Percentiles rank a stretch among this genome's conserved stretches.
These are phyloP conservation scores for Tetragonisca angustula DNA, from an alignment of 2,888 invertebrate species.

Conservation along the genomic window DNA sequence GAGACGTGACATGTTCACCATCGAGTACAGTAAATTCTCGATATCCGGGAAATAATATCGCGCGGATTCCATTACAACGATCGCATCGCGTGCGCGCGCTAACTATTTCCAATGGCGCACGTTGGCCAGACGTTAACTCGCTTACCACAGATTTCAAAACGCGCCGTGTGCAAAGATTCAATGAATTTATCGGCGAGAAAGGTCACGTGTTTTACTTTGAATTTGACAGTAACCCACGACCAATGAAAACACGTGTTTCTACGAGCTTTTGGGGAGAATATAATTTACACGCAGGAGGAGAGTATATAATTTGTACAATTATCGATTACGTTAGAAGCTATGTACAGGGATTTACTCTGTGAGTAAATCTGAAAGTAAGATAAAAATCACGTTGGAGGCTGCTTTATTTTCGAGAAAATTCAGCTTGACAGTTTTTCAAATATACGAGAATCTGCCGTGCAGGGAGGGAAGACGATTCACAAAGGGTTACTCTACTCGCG, in stretches of 20 bases:
- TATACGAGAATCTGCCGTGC: too few relatives aligned
- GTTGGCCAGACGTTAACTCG: slow-evolving; percentile 18
- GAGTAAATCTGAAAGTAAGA: too few relatives aligned
- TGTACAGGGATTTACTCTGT: too few relatives aligned
- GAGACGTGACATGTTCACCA: slow-evolving; percentile 26
- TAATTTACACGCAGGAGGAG: background rate
- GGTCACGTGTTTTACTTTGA: background rate
- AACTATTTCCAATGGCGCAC: slow-evolving; percentile 11
- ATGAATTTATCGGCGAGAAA: background rate
- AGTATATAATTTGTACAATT: background rate
- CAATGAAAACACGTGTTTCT: too few relatives aligned
- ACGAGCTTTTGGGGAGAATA: background rate
- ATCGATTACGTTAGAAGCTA: too few relatives aligned
- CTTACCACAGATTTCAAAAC: slow-evolving; percentile 8
- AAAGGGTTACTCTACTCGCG: too few relatives aligned
- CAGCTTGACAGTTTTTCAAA: background rate
- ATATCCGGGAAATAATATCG: slow-evolving; percentile 40
- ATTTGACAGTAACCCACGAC: background rate
- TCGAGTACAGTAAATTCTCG: slow-evolving; percentile 24
- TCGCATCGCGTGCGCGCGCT: slow-evolving; percentile 2
- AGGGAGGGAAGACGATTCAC: too few relatives aligned
- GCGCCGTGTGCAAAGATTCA: background rate
- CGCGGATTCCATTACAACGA: background rate
- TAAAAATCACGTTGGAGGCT: background rate
- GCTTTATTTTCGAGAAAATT: background rate